Percentiles rank a stretch among this genome's conserved stretches.
phyloP scores from a whole-genome alignment of 2,797 vertebrate genomes.

The Xenentodon cancila region DNA sequence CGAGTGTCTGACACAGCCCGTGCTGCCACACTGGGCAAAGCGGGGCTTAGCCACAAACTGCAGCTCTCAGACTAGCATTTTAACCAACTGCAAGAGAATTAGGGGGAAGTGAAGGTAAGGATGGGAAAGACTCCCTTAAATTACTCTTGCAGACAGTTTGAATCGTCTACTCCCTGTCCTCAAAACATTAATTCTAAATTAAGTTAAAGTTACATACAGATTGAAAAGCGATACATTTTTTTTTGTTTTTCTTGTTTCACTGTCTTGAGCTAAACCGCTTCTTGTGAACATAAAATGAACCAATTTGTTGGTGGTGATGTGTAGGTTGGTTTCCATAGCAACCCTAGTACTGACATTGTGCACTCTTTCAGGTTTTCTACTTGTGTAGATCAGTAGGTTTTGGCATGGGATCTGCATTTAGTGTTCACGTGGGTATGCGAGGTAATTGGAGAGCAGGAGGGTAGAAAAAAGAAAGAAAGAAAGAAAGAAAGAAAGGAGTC shows the following conservation, averaged over 20 bases:
- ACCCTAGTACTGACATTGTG: constrained; percentile 28
- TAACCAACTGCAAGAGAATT: constrained; percentile 34
- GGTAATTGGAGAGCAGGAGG: too few relatives aligned
- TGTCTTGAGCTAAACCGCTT: constrained; percentile 18
- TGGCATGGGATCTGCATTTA: too few relatives aligned
- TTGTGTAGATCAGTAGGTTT: too few relatives aligned
- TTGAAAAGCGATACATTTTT: constrained; percentile 1
- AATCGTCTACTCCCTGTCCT: constrained; percentile 1
- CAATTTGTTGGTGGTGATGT: constrained; percentile 58
- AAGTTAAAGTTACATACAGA: constrained; percentile 3
- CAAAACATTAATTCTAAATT: neutral
- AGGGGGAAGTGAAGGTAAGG: constrained; percentile 19
- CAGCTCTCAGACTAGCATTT: constrained; percentile 25
- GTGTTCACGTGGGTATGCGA: too few relatives aligned
- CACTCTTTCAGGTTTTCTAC: too few relatives aligned
- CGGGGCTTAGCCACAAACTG: constrained; percentile 39
- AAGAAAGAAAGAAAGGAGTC: too few relatives aligned
- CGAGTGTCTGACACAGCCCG: constrained; percentile 17
- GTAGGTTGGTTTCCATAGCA: constrained; percentile 68
- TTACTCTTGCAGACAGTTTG: constrained; percentile 11
- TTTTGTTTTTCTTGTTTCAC: constrained; percentile 13
- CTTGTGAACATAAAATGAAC: constrained; percentile 35
- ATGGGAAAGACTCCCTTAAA: constrained; percentile 14
- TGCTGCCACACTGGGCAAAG: constrained; percentile 10
- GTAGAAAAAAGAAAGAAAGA: too few relatives aligned